These are phyloP conservation scores for Argopecten irradians DNA, from an alignment of 1,140 invertebrate genomes.

Conservation along the genomic window DNA sequence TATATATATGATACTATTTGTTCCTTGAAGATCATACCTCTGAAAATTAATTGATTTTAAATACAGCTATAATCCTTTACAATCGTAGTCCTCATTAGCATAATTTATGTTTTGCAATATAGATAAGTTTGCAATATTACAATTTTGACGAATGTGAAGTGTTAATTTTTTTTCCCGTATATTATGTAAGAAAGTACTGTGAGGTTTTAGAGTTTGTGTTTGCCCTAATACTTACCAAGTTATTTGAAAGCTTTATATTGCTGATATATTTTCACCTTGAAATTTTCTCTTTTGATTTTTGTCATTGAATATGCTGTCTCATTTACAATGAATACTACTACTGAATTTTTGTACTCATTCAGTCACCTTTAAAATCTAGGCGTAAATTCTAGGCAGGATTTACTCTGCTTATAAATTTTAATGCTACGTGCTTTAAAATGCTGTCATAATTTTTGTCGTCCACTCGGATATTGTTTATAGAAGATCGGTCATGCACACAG, in stretches of 20 bases:
- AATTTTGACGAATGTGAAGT: background rate
- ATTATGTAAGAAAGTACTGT: background rate
- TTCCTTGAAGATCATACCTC: background rate
- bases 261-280: constrained; percentile 2
- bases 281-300: background rate
- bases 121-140: background rate
- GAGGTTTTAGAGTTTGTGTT: background rate
- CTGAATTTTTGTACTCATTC: background rate
- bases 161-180: background rate
- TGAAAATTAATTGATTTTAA: background rate
- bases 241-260: background rate
- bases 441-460: background rate
- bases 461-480: background rate
- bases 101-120: constrained; percentile 19
- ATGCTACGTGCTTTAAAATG: background rate
- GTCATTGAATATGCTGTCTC: constrained; percentile 21
- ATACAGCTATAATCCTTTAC: background rate
- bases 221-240: background rate
- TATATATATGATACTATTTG: constrained; percentile 23
- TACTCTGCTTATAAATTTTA: background rate
- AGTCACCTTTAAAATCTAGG: background rate
- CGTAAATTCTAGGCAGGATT: background rate
- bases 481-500: constrained; percentile 17
- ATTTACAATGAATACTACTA: background rate
- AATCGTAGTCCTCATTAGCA: constrained; percentile 10